Evolutionary conservation across 2,888 invertebrate genomes (phyloP).

Genomic region (Apamea crenata): DNA sequence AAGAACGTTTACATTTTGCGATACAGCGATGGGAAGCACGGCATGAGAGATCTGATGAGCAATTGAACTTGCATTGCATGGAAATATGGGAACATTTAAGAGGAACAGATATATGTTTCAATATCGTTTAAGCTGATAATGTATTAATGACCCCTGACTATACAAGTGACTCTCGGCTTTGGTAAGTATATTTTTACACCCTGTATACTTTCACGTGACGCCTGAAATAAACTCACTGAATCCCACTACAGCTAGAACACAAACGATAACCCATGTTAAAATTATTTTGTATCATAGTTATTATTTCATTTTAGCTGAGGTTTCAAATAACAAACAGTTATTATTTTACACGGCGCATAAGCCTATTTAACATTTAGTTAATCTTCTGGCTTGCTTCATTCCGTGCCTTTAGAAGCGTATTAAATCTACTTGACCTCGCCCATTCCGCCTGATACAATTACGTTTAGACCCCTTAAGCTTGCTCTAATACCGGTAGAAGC

Average conservation of each 20-base stretch:
- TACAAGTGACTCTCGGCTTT: background rate
- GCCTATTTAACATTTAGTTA: slow-evolving; percentile 48
- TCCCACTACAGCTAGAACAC: background rate
- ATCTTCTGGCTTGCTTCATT: slow-evolving; percentile 40
- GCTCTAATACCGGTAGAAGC: slow-evolving; percentile 52
- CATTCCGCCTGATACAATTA: slow-evolving; percentile 63
- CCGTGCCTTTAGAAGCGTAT: slow-evolving; percentile 47
- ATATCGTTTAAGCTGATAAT: no score
- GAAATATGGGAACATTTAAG: no score
- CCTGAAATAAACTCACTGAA: background rate
- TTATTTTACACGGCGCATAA: slow-evolving; percentile 34
- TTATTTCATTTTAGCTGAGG: slow-evolving; percentile 22
- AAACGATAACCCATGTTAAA: background rate
- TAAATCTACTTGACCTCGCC: slow-evolving; percentile 62
- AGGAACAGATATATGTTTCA: no score
- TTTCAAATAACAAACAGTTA: slow-evolving; percentile 41
- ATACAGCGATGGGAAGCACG: no score
- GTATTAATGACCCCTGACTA: no score
- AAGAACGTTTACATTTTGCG: no score
- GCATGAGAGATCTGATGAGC: no score
- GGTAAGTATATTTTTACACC: background rate
- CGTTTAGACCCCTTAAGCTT: slow-evolving; percentile 65
- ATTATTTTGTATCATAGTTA: slow-evolving; percentile 21
- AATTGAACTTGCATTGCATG: no score
- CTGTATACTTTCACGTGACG: background rate